Conservation (phyloP, 2,888 invertebrate species). For the Eulithis prunata region DNA sequence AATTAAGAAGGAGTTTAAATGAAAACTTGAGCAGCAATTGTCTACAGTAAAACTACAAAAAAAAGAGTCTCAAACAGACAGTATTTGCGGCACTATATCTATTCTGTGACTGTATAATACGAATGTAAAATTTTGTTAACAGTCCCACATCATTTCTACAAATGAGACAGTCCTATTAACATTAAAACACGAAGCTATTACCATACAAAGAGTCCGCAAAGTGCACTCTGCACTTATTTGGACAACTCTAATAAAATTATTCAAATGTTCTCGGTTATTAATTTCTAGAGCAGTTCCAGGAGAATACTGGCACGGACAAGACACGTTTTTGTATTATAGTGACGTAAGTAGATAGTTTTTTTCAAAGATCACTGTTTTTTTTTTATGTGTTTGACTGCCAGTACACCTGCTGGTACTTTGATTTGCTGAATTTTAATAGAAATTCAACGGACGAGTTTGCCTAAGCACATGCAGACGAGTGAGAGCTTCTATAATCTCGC, state of each 20-base stretch:
- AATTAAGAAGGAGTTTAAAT: too few species aligned
- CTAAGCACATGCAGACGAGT: not conserved
- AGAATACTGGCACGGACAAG: not conserved
- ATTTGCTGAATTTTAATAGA: not conserved
- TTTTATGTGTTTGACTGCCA: too few species aligned
- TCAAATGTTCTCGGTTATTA: conserved; percentile 58
- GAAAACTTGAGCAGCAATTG: too few species aligned
- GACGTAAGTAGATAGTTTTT: too few species aligned
- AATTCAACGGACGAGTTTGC: conserved; percentile 4
- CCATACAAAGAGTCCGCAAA: conserved; percentile 66
- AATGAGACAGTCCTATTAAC: conserved; percentile 55
- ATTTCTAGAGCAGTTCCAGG: conserved; percentile 30
- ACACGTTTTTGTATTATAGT: too few species aligned
- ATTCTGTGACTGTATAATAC: too few species aligned
- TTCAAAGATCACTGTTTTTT: too few species aligned
- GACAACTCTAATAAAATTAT: conserved; percentile 65
- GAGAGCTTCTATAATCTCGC: conserved; percentile 24
- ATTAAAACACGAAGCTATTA: conserved; percentile 62
- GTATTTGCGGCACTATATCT: too few species aligned
- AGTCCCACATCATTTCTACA: conserved; percentile 27
- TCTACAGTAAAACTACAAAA: too few species aligned
- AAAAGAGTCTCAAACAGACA: too few species aligned
- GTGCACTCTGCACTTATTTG: conserved; percentile 59
- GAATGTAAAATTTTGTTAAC: conserved; percentile 1
- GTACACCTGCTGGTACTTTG: too few species aligned